Evolutionary conservation across 1,140 invertebrate genomes (phyloP), one percentile per base, ranked within the genome.

Genomic region (Caerostris extrusa): DNA sequence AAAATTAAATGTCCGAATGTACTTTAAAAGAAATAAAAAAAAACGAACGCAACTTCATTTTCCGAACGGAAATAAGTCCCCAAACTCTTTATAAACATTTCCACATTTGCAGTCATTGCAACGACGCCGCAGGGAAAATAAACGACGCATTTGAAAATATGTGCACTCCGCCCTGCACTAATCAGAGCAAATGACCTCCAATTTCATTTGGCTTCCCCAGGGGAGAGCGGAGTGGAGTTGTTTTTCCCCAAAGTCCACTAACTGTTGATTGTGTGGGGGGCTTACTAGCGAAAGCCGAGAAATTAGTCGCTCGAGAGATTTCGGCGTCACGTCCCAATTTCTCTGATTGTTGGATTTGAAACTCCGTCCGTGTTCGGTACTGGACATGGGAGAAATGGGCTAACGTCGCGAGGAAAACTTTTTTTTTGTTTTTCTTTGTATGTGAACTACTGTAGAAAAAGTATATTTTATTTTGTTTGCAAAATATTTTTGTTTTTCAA

Each of bases 111-210:
- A 34, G 34, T 34, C 34, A 34, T 34, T 34, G 34, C 34, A 34
- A 34, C 34, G 34, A 34, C 34, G 34, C 82, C 55, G 6, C 5
- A 7, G 17, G 57, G n/a, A 3, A 85, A 56, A 85, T 19, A 19
- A 85, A 34, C 17, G 6, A 17, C 82, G 17, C 82, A n/a, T 85
- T 85, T 85, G 55, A 85, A 85, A 85, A 85, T 85, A 85, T 56
- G 55, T 58, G 14, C 55, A 55, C 82, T 57, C 7, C 82, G 17
- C 17, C 34, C 34, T 58, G 82, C 57, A 5, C 82, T 85, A 85
- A 85, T 85, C 82, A 85, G 57, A 56, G 82, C 14, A 85, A 85
- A 85, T 58, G 82, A 85, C 82, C 82, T 17, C 57, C 82, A 85
- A 85, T 85, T 85, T 85, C 55, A 85, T 85, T 85, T 85, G 55